Percentiles rank a stretch among this genome's conserved stretches.
phyloP scores from a whole-genome alignment of 2,113 vertebrate species.

The Sporophila hypoxantha region DNA sequence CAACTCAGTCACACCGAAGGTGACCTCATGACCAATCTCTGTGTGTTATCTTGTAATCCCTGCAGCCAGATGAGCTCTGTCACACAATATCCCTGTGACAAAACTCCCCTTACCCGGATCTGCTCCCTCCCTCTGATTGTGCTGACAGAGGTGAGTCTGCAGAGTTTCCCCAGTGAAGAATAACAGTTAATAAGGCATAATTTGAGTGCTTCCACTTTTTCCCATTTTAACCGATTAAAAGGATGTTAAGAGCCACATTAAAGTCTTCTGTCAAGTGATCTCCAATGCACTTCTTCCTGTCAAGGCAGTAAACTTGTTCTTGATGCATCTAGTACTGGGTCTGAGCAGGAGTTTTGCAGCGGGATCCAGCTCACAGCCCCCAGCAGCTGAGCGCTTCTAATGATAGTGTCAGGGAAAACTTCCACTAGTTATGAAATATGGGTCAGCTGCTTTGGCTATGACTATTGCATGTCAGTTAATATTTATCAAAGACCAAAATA shows the following conservation, averaged over 20 bases:
- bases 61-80: slow-evolving; percentile 3
- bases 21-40: not conserved
- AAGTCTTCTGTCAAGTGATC: not conserved
- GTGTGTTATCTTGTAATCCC: not conserved
- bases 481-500: slow-evolving; percentile 65
- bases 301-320: not conserved
- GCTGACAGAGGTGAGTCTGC: not conserved
- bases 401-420: slow-evolving; percentile 8
- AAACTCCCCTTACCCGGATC: not conserved
- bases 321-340: not conserved
- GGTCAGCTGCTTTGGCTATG: slow-evolving; percentile 50
- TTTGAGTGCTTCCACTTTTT: not conserved
- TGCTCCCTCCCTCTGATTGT: not conserved
- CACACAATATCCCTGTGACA: slow-evolving; percentile 4
- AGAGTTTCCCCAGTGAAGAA: not conserved
- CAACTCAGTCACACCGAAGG: not conserved
- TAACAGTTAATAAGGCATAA: not conserved
- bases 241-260: not conserved
- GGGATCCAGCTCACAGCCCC: not conserved
- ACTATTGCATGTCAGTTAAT: slow-evolving; percentile 40
- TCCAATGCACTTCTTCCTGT: not conserved
- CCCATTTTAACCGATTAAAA: not conserved
- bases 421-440: slow-evolving; percentile 33
- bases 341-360: not conserved
- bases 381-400: not conserved